These are phyloP conservation scores for Mastomys natalensis DNA, from an alignment of 2,113 vertebrate genomes.

Conservation along the genomic window DNA sequence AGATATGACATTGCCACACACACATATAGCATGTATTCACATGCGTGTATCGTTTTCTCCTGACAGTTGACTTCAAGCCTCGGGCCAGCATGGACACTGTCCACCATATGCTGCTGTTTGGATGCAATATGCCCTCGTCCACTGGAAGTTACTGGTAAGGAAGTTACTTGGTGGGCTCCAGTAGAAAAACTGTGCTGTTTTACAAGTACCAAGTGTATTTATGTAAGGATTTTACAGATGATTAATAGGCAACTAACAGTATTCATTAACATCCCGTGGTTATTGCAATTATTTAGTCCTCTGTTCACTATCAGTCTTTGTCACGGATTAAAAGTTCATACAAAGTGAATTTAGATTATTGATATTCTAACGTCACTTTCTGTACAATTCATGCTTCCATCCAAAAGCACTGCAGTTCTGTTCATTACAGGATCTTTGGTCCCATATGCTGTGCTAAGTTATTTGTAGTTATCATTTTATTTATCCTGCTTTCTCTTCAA, in stretches of 20 bases:
- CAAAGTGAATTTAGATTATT: slow-evolving; percentile 2
- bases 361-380: neutral
- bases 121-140: slow-evolving; percentile 93
- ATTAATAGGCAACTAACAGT: neutral
- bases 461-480: neutral
- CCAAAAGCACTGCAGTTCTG: neutral
- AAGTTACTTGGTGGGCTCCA: neutral
- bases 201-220: neutral
- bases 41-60: slow-evolving; percentile 72
- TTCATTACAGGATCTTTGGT: neutral
- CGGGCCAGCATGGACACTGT: slow-evolving; percentile 97
- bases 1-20: neutral
- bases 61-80: slow-evolving; percentile 96
- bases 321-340: neutral
- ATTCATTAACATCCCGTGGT: neutral
- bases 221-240: neutral
- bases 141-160: slow-evolving; percentile 94
- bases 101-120: slow-evolving; percentile 97
- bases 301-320: neutral
- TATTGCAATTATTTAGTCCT: neutral
- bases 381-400: neutral
- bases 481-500: slow-evolving; percentile 3
- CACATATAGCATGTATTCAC: slow-evolving; percentile 7
- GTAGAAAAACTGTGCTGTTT: slow-evolving; percentile 35
- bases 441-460: neutral